Conservation (phyloP, 2,888 invertebrate genomes). For the Chouioia cunea region DNA sequence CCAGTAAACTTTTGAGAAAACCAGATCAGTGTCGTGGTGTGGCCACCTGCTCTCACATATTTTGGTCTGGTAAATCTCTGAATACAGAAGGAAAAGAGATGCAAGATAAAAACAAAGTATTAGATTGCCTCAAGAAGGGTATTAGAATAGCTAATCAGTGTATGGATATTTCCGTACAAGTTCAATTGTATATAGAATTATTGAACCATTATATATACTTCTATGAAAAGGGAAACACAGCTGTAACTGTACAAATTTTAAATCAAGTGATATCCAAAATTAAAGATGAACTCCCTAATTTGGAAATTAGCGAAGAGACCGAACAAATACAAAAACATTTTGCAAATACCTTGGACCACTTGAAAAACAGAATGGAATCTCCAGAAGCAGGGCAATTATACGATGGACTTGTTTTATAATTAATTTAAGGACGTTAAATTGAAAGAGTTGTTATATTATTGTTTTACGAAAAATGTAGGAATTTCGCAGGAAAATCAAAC, state of each 20-base stretch:
- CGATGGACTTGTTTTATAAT: constrained; percentile 74
- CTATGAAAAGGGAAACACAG: constrained; percentile 87
- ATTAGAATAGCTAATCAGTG: constrained; percentile 96
- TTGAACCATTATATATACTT: constrained; percentile 95
- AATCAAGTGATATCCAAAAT: constrained; percentile 90
- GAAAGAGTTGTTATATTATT: constrained; percentile 33
- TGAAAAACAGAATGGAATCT: constrained; percentile 78
- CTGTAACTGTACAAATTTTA: constrained; percentile 75
- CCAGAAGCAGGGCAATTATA: constrained; percentile 76
- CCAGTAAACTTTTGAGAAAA: constrained; percentile 95
- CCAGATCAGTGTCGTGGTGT: constrained; percentile 98
- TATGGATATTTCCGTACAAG: constrained; percentile 96
- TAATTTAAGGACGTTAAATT: constrained; percentile 19
- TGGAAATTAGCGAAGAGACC: constrained; percentile 95
- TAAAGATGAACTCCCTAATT: constrained; percentile 90
- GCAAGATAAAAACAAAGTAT: constrained; percentile 90
- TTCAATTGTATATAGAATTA: constrained; percentile 94
- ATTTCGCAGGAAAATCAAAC: constrained; percentile 4
- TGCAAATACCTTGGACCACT: constrained; percentile 87
- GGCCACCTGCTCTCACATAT: constrained; percentile 93
- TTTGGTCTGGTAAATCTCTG: constrained; percentile 89
- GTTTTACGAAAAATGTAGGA: constrained; percentile 24
- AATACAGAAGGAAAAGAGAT: constrained; percentile 72
- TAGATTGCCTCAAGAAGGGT: constrained; percentile 96
- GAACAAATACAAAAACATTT: constrained; percentile 97